A percentile compares a stretch with the other conserved stretches of the same genome.
Conservation (phyloP, 1,140 invertebrate species). For the Drosophila rufa region DNA sequence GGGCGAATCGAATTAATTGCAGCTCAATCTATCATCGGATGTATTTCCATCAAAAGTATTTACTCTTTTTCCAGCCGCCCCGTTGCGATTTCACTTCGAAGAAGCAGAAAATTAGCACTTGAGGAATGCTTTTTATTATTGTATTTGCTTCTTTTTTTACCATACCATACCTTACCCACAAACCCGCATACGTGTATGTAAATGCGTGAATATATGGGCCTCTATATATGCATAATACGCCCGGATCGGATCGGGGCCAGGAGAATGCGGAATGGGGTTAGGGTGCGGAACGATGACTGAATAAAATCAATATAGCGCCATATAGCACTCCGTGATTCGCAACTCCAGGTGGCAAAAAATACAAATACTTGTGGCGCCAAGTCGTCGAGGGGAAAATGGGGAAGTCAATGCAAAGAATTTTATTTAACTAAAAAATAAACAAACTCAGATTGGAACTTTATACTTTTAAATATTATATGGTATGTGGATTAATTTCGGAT, state of each 20-base stretch:
- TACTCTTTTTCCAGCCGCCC: constrained; percentile 29
- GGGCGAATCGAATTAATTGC: constrained; percentile 74
- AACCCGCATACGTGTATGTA: constrained; percentile 10
- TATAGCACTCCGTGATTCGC: constrained; percentile 33
- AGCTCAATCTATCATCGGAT: constrained; percentile 65
- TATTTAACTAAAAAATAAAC: not conserved
- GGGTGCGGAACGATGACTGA: constrained; percentile 62
- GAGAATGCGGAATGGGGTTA: constrained; percentile 68
- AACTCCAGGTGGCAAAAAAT: constrained; percentile 34
- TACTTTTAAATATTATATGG: too few species aligned
- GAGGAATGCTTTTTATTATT: constrained; percentile 26
- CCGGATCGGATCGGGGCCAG: constrained; percentile 15
- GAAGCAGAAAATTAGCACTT: constrained; percentile 74
- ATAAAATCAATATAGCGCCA: constrained; percentile 50
- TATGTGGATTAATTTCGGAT: not conserved
- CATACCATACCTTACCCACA: not conserved
- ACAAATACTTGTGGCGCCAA: not conserved
- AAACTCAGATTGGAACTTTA: not conserved
- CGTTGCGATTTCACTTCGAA: constrained; percentile 75
- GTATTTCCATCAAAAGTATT: constrained; percentile 33
- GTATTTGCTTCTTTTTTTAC: not conserved
- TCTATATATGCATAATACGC: constrained; percentile 41
- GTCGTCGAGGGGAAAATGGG: not conserved
- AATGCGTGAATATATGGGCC: constrained; percentile 21
- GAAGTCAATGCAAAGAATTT: constrained; percentile 11